Evolutionary conservation across 1,140 invertebrate genomes (phyloP).

Genomic region (Drosophila bocki): DNA sequence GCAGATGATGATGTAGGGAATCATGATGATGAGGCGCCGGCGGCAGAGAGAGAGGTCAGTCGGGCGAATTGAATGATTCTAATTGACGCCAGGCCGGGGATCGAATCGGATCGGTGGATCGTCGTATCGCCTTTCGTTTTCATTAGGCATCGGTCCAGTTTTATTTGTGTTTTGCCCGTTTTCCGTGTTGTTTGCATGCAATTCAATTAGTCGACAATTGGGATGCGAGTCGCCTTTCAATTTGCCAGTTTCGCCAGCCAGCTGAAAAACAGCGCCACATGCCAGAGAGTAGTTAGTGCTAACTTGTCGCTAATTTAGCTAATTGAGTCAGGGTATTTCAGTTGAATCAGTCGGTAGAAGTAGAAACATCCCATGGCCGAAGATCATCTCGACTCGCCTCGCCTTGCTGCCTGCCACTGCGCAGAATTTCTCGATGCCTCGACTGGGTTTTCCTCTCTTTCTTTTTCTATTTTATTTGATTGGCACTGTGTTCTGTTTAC

Average conservation of each 20-base stretch:
- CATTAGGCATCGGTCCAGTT: constrained; percentile 45
- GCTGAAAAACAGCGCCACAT: constrained; percentile 32
- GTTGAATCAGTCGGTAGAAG: constrained; percentile 19
- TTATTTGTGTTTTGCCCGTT: constrained; percentile 33
- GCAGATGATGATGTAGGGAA: constrained; percentile 23
- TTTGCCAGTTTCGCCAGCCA: constrained; percentile 46
- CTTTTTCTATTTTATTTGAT: constrained; percentile 33
- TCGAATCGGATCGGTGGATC: background rate
- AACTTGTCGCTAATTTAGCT: constrained; percentile 74
- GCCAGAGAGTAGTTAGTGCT: constrained; percentile 53
- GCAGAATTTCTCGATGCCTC: constrained; percentile 27
- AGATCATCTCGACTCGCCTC: constrained; percentile 60
- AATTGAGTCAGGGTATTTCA: constrained; percentile 63
- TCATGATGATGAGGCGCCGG: constrained; percentile 36
- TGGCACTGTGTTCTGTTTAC: constrained; percentile 26
- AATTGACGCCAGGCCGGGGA: constrained; percentile 36
- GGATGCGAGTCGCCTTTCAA: constrained; percentile 71
- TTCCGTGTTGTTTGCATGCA: constrained; percentile 61
- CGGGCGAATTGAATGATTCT: constrained; percentile 50
- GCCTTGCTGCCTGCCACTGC: constrained; percentile 17
- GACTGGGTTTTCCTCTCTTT: constrained; percentile 55
- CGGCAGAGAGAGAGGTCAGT: constrained; percentile 40
- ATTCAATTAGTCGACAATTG: constrained; percentile 72
- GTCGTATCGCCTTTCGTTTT: constrained; percentile 65
- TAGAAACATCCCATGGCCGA: constrained; percentile 37